These are phyloP conservation scores for Philotrypesis tridentata DNA, from an alignment of 1,140 invertebrate genomes.

Conservation along the genomic window DNA sequence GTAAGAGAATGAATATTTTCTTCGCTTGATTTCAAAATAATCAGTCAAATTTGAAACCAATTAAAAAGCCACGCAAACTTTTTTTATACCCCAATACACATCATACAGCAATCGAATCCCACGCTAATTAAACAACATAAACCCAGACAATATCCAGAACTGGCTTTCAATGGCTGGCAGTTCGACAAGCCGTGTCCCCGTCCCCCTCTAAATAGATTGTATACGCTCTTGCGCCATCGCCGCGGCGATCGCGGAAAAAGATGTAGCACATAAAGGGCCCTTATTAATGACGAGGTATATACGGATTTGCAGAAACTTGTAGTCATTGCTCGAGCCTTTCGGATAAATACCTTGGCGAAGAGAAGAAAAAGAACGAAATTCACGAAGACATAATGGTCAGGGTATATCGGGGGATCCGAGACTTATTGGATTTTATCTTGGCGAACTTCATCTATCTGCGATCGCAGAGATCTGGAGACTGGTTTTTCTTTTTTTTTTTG, in stretches of 20 bases:
- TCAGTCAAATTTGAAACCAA: background rate
- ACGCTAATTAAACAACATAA: background rate
- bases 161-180: background rate
- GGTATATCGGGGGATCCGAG: background rate
- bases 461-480: constrained; percentile 19
- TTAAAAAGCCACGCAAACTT: background rate
- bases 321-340: background rate
- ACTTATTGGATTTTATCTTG: constrained; percentile 46
- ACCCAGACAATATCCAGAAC: background rate
- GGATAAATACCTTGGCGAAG: background rate
- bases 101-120: background rate
- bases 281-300: background rate
- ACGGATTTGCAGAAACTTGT: background rate
- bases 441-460: constrained; percentile 47
- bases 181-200: too few species aligned
- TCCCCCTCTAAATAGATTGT: too few species aligned
- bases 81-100: background rate
- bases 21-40: background rate
- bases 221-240: too few species aligned
- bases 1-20: background rate
- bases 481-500: constrained; percentile 28
- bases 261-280: background rate
- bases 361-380: background rate
- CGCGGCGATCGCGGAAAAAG: background rate
- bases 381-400: constrained; percentile 34